phyloP scores from a whole-genome alignment of 2,113 vertebrate genomes.

The Bubo bubo region DNA sequence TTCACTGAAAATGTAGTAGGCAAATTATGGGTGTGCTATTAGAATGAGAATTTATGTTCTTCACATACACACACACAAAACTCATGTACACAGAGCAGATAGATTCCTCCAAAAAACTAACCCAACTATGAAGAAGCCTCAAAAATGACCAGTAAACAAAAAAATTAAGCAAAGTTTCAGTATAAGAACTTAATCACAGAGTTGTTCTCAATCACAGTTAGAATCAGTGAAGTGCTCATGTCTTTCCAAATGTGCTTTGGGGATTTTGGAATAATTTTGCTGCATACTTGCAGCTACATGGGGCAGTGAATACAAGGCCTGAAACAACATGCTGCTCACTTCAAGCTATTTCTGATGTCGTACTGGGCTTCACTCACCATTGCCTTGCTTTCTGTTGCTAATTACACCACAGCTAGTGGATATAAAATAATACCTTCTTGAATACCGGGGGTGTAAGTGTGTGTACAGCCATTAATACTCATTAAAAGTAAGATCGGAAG shows the following conservation, averaged over 20 bases:
- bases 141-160: background rate
- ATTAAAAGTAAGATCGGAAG: background rate
- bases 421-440: background rate
- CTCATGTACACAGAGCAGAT: background rate
- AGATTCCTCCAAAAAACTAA: background rate
- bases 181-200: background rate
- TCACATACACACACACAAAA: background rate
- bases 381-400: background rate
- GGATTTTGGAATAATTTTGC: background rate
- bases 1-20: background rate
- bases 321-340: background rate
- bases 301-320: background rate
- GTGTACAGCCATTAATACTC: background rate
- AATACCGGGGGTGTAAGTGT: fast-evolving
- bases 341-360: background rate
- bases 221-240: background rate
- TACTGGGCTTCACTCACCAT: background rate
- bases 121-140: background rate
- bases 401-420: background rate
- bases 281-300: background rate
- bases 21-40: background rate
- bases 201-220: background rate
- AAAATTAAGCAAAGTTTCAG: background rate
- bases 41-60: background rate
- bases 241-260: background rate